Percentiles rank a stretch among this genome's conserved stretches.
These are phyloP conservation scores for Chaetodon trifasciatus DNA, from an alignment of 2,797 vertebrate genomes.

Conservation along the genomic window DNA sequence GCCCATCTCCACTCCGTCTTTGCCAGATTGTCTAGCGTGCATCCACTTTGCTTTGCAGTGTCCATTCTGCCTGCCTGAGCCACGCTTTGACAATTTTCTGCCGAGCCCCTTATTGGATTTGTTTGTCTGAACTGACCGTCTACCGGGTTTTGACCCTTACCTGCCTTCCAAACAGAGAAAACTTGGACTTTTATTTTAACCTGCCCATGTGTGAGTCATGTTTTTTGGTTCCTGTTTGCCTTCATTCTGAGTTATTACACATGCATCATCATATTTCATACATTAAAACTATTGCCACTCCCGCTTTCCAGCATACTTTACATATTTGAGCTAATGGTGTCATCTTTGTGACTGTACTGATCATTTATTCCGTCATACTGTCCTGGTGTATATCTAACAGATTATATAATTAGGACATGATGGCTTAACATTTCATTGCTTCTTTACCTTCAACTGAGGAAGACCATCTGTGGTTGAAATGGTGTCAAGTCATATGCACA, in stretches of 20 bases:
- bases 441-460: neutral
- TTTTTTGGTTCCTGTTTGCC: neutral
- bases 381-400: neutral
- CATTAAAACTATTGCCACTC: neutral
- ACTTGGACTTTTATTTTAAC: neutral
- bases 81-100: neutral
- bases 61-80: neutral
- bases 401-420: neutral
- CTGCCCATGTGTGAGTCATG: neutral
- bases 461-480: neutral
- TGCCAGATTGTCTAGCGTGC: conserved; percentile 1
- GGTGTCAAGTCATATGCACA: neutral
- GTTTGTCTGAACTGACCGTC: neutral
- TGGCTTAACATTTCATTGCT: neutral
- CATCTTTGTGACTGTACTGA: neutral
- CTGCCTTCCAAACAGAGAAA: neutral
- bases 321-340: neutral
- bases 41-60: neutral
- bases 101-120: neutral
- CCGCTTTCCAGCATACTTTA: neutral
- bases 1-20: neutral
- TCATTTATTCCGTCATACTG: neutral
- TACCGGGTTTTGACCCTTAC: neutral
- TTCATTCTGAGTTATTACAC: neutral
- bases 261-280: neutral